Conservation (phyloP, 2,113 vertebrate genomes). For the Ivindomyrus marchei region DNA sequence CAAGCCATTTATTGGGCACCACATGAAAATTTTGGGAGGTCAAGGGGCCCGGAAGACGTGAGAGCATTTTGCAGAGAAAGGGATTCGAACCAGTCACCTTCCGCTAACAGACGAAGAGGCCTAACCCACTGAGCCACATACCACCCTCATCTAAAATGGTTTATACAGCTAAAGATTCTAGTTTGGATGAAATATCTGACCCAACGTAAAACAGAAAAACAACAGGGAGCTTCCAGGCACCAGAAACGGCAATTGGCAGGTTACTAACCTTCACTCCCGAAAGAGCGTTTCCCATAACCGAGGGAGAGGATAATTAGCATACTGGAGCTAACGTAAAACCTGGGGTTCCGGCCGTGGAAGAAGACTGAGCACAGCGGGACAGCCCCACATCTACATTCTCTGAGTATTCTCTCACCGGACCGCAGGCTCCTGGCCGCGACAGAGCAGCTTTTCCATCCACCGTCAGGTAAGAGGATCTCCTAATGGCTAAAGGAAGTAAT, state of each 20-base stretch:
- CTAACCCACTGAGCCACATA: background rate
- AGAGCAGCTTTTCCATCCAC: background rate
- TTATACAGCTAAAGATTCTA: background rate
- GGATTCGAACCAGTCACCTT: background rate
- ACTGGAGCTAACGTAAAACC: background rate
- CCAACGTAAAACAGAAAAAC: background rate
- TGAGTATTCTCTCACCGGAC: background rate
- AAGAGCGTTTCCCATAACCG: background rate
- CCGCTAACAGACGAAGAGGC: background rate
- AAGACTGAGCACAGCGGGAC: background rate
- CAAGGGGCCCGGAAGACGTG: background rate
- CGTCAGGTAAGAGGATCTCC: constrained; percentile 47
- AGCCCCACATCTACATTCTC: background rate
- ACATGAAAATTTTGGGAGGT: background rate
- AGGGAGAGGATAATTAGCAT: background rate
- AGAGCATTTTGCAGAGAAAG: background rate
- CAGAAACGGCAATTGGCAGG: background rate
- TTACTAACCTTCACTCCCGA: background rate
- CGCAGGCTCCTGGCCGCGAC: background rate
- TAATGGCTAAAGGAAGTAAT: constrained; percentile 41
- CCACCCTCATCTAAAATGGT: background rate
- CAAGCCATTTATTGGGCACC: background rate
- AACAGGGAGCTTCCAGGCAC: background rate
- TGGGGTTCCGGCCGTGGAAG: background rate
- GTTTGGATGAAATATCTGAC: background rate